These are phyloP conservation scores for Catocala sponsa DNA, from an alignment of 2,888 invertebrate genomes.

Conservation along the genomic window DNA sequence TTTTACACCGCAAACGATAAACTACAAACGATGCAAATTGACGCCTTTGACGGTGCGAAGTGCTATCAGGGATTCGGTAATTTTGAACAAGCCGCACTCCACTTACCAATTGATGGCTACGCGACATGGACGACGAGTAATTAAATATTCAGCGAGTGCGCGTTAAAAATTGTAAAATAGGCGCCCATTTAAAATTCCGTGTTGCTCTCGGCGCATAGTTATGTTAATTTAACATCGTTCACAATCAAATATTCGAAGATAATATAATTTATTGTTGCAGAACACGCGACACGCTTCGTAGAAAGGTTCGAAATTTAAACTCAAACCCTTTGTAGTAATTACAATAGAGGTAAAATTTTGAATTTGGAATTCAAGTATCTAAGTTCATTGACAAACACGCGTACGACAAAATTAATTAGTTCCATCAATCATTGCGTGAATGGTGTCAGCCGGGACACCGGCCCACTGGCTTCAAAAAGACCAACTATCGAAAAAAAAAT, in stretches of 20 bases:
- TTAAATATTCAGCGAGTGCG: slow-evolving; percentile 39
- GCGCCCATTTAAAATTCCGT: slow-evolving; percentile 17
- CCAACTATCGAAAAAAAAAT: slow-evolving; percentile 72
- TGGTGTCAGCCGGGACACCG: slow-evolving; percentile 72
- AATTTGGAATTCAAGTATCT: slow-evolving; percentile 77
- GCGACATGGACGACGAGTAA: slow-evolving; percentile 20
- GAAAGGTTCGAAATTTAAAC: slow-evolving; percentile 61
- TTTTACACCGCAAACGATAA: slow-evolving; percentile 38
- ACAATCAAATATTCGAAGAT: slow-evolving; percentile 32
- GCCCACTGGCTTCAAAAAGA: slow-evolving; percentile 79
- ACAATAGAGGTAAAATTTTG: slow-evolving; percentile 67
- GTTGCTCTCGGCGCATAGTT: slow-evolving; percentile 15
- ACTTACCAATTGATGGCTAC: slow-evolving; percentile 28
- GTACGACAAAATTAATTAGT: slow-evolving; percentile 86
- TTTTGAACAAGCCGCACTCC: slow-evolving; percentile 13
- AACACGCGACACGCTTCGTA: slow-evolving; percentile 28
- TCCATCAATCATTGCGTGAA: slow-evolving; percentile 84
- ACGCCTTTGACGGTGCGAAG: slow-evolving; percentile 36
- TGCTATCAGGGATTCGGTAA: slow-evolving; percentile 27
- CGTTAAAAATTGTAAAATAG: slow-evolving; percentile 21
- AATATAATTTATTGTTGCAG: slow-evolving; percentile 38
- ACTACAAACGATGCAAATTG: slow-evolving; percentile 47
- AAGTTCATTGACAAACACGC: slow-evolving; percentile 68
- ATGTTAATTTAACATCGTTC: slow-evolving; percentile 33
- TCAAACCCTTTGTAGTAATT: slow-evolving; percentile 61